Conservation (phyloP, 1,140 invertebrate genomes). For the Formica exsecta region DNA sequence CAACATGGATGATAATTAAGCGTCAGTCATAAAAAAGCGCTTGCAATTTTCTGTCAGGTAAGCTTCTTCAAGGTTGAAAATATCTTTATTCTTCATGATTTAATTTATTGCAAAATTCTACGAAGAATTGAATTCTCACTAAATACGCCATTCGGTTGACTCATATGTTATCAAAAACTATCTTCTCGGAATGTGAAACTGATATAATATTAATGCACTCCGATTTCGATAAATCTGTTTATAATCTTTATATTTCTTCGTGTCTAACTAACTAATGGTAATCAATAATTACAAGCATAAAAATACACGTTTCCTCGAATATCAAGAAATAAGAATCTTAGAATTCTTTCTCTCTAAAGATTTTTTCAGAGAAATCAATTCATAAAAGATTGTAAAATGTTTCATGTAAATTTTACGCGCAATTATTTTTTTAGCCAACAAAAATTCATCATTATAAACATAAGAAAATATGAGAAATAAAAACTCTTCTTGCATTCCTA, state of each 20-base stretch:
- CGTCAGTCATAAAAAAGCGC: constrained; percentile 4
- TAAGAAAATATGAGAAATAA: constrained; percentile 5
- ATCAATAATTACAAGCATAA: neutral
- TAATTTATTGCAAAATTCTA: neutral
- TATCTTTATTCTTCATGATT: neutral
- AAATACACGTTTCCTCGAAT: neutral
- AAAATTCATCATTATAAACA: neutral
- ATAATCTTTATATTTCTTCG: neutral
- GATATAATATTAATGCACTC: neutral
- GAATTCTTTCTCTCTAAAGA: neutral
- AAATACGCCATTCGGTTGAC: neutral
- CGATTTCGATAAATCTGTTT: neutral
- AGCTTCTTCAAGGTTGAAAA: constrained; percentile 8
- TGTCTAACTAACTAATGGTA: neutral
- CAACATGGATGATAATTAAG: neutral
- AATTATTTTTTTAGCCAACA: neutral
- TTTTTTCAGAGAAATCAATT: too few relatives aligned
- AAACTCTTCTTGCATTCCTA: neutral
- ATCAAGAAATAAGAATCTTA: neutral
- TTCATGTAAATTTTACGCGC: neutral
- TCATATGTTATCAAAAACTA: neutral
- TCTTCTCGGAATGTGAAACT: neutral
- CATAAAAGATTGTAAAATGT: neutral
- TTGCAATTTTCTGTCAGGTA: neutral
- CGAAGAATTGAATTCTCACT: neutral